phyloP scores from a whole-genome alignment of 2,797 vertebrate genomes.

The Caiman crocodilus region DNA sequence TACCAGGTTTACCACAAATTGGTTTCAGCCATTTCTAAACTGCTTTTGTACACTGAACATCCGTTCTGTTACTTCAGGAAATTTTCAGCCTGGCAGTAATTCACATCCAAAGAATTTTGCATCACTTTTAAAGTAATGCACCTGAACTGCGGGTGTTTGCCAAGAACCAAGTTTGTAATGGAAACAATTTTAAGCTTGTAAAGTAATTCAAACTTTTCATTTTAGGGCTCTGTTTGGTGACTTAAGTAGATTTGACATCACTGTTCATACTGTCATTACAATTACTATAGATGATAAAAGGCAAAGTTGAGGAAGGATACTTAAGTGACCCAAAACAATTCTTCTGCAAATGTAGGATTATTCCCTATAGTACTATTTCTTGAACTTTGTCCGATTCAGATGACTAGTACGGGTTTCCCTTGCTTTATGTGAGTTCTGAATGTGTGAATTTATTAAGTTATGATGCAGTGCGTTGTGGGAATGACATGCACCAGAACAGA shows the following conservation, averaged over 20 bases:
- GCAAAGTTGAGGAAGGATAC: slow-evolving; percentile 39
- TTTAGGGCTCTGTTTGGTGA: not conserved
- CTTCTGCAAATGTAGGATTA: not conserved
- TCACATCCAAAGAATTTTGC: too few relatives aligned
- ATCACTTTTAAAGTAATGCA: too few relatives aligned
- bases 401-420: not conserved
- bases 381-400: not conserved
- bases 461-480: too few relatives aligned
- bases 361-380: not conserved
- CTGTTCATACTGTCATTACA: not conserved
- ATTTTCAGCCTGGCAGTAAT: not conserved
- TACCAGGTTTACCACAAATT: too few relatives aligned
- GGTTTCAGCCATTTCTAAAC: too few relatives aligned
- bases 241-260: not conserved
- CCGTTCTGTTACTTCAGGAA: not conserved
- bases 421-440: too few relatives aligned
- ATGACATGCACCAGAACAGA: too few relatives aligned
- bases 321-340: slow-evolving; percentile 21
- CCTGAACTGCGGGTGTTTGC: not conserved
- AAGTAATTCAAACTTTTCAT: not conserved
- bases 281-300: not conserved
- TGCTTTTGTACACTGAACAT: too few relatives aligned
- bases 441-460: too few relatives aligned
- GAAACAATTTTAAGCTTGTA: not conserved
- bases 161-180: not conserved